Base-by-base conservation (phyloP, 1,140 invertebrate genomes). In the Drosophila nikananu region DNA sequence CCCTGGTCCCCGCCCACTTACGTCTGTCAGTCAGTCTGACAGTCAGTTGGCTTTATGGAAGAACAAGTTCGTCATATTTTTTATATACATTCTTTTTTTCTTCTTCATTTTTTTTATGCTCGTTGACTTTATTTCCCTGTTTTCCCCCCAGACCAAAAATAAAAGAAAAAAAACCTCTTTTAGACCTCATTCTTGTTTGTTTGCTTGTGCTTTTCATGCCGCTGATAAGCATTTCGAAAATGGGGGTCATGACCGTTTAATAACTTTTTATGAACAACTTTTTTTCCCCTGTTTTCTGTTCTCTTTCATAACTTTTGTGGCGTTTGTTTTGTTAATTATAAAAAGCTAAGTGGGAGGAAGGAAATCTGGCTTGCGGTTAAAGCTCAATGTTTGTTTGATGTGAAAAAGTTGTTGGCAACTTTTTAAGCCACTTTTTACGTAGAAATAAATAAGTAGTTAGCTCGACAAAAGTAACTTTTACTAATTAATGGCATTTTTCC, bases 221-320 rank as follows among this genome's bases (percentile, higher is more conserved):
- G 77, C 82, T 91, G 86, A 91, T 91, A 91, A 91, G 87, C 80
- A 84, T 84, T 90, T 90, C 90, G 42, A 81, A 86, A 91, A 86
- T 91, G 86, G 86, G 86, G 86, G 86, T 91, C 86, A 91, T 91
- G 86, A 91, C 86, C 86, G 87, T 91, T 91, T 91, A 91, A 91
- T 91, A 91, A 91, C 86, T 90, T 86, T 91, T 83, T 86, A 80
- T 91, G 61, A 75, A 76, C 61, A 78, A 65, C 62, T 74, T 81
- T 83, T 15, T 65, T 23, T 46, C 51, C 32, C 63, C 55, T 64
- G 21, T 42, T 83, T 59, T 63, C 51, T 71, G 66, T 58, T 78
- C 49, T 64, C 67, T 58, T 66, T 77, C 78, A 68, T 74, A 80
- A 71, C 77, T 70, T 83, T 67, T 83, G 65, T 67, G 46, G 61